Percentiles rank a stretch among this genome's conserved stretches.
Evolutionary conservation across 2,797 vertebrate genomes (phyloP).

Genomic region (Centropyge bicolor): DNA sequence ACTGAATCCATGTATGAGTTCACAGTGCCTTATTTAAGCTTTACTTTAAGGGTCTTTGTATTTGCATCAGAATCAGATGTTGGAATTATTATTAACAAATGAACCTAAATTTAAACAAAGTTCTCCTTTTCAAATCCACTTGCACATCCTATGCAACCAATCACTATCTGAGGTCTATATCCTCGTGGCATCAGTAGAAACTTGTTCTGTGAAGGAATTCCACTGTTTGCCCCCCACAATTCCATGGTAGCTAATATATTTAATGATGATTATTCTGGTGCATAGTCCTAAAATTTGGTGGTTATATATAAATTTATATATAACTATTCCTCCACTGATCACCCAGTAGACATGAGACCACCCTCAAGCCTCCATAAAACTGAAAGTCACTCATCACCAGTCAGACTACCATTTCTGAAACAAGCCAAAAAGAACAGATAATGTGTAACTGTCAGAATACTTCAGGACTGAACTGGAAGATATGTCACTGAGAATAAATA

Average conservation of each 20-base stretch:
- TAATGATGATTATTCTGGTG: neutral
- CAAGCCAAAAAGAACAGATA: neutral
- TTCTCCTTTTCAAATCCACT: neutral
- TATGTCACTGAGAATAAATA: neutral
- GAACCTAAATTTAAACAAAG: too few relatives aligned
- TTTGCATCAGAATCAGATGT: neutral
- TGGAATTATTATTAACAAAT: neutral
- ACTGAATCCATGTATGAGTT: neutral
- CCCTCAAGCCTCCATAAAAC: neutral
- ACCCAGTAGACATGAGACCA: too few relatives aligned
- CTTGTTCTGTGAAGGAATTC: neutral
- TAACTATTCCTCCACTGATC: neutral
- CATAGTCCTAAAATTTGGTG: neutral
- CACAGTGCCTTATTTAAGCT: neutral
- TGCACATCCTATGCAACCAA: neutral
- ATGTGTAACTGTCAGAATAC: neutral
- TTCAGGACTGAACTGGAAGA: neutral
- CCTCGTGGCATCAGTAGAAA: neutral
- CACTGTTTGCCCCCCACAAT: neutral
- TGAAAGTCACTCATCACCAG: neutral
- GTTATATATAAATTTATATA: neutral
- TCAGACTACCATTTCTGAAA: neutral
- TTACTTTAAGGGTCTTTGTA: neutral
- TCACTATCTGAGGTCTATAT: neutral
- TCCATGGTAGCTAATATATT: neutral